Evolutionary conservation across 1,140 invertebrate species (phyloP), one percentile per base, ranked within the genome.

Genomic region (Drosophila nebulosa): DNA sequence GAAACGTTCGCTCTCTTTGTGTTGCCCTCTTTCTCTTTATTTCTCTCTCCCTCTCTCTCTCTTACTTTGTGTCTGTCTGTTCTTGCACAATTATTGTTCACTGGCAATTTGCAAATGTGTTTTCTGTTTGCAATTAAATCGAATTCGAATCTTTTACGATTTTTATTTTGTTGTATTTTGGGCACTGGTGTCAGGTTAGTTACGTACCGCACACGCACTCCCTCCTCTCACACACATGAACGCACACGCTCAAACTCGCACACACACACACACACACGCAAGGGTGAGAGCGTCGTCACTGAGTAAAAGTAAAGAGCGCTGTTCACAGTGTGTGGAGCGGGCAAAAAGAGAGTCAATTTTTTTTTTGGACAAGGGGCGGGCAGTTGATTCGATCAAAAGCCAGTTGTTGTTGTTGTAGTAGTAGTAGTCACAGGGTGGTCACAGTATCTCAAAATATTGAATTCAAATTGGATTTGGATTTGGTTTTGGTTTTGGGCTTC

Each of bases 131-230:
- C 58, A 76, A 64, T 71, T 60, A 78, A 78, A 65, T 74, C 42
- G 42, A 64, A 74, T 61, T 52, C 14, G n/a, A 46, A 50, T 65
- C 52, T 56, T 69, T 64, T 60, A 68, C 42, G 53, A 36, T 62
- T 65, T 52, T 32, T 42, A 50, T 60, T 57, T 59, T 36, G 26
- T 24, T 18, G n/a, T 2, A 24, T 63, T 32, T 32, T 32, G 30
- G 12, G 32, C 12, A 12, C 50, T 32, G 35, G 58, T 59, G 21
- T 35, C 22, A 18, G 57, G 53, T 69, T 57, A 42, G 36, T 69
- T 60, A 39, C 60, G 74, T 65, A 61, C 64, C 65, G 56, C 83
- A 75, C 78, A 78, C 83, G 64, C 69, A 85, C 73, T 76, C 79
- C 71, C 46, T 12, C n/a, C 22, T 56, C 62, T 30, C 12, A 16